phyloP scores from a whole-genome alignment of 2,888 invertebrate genomes.

The Hirtodrosophila histrioides region DNA sequence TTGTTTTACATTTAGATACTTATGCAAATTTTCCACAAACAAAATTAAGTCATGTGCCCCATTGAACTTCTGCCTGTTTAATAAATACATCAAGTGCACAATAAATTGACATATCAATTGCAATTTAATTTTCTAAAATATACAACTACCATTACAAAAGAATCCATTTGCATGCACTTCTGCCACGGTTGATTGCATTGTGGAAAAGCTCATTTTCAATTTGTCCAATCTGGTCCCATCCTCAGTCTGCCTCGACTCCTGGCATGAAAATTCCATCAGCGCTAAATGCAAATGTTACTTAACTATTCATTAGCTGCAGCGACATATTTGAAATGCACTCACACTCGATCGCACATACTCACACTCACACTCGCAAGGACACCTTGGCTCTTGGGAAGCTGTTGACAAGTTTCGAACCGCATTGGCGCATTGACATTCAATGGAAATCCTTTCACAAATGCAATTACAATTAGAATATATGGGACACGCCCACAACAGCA shows the following conservation, averaged over 20 bases:
- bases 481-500: conserved; percentile 18
- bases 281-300: conserved; percentile 51
- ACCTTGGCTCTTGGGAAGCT: conserved; percentile 37
- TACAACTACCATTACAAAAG: conserved; percentile 18
- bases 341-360: background rate
- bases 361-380: conserved; percentile 7
- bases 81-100: conserved; percentile 21
- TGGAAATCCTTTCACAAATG: conserved; percentile 37
- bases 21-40: conserved; percentile 27
- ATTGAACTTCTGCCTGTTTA: conserved; percentile 18
- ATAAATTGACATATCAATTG: conserved; percentile 33
- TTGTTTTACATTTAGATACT: conserved; percentile 9
- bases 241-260: conserved; percentile 9
- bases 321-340: conserved; percentile 49
- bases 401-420: conserved; percentile 48
- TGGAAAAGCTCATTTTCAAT: conserved; percentile 44
- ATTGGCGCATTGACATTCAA: conserved; percentile 45
- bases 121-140: conserved; percentile 55
- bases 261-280: conserved; percentile 60
- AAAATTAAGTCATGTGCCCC: conserved; percentile 22
- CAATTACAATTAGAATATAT: conserved; percentile 43
- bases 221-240: background rate
- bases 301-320: conserved; percentile 61
- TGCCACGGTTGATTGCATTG: background rate
- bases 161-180: conserved; percentile 17